Evolutionary conservation across 2,888 invertebrate species (phyloP), one percentile per base, ranked within the genome.

Genomic region (Belgica antarctica): DNA sequence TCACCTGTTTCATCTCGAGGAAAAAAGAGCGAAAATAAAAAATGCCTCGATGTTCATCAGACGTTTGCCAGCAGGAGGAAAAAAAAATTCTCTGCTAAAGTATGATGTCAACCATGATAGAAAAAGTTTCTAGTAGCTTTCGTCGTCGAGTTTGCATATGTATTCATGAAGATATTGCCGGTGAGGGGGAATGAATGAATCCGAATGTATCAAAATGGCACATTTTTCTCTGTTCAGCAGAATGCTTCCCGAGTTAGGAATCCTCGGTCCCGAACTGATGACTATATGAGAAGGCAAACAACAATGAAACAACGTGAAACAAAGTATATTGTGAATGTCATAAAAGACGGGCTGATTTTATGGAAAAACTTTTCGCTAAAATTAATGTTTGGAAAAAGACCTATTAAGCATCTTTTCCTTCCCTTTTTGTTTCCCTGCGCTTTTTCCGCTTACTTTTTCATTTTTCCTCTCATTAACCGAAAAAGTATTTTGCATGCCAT

Each of bases 371-470:
- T 66, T 47, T 66, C 17, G 41, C 27, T 27, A 25, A 66, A 66
- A 66, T 66, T 66, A 47, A 66, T 66, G 65, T 66, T 47, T 47
- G 25, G 46, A 66, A 63, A 66, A 63, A 63, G 22, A 62, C 63
- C 63, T 63, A 41, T 63, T 52, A 52, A 52, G 52, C 52, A 52
- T 52, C 34, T 31, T 52, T 52, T 52, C 12, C 52, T 19, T 52
- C 22, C 12, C 52, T 52, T 31, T 5, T 22, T 52, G 52, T 52
- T 52, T 52, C 12, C 2, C 52, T 34, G 7, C 12, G 5, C 12
- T 31, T 12, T 52, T 52, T 17, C 52, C 52, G 22, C 22, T 19
- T 7, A 17, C 22, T 52, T 8, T 22, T 22, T 31, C 34, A 31
- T 31, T 31, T 31, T 12, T 15, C 17, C 52, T 10, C 52, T 52